Base-by-base conservation (phyloP, 2,113 vertebrate species). In the Campylomormyrus numenius region DNA sequence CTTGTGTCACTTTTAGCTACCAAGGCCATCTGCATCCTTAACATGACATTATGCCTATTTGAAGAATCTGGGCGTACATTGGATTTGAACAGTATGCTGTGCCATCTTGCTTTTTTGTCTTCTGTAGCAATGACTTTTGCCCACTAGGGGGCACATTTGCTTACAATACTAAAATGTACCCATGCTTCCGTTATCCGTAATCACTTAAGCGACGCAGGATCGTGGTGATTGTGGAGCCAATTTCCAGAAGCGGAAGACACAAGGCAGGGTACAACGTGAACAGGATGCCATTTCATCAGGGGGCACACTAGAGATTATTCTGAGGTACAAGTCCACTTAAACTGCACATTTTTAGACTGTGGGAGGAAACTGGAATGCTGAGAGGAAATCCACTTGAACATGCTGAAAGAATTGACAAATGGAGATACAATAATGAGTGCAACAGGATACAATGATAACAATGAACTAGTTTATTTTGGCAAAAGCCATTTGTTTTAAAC, bases 21-120 rank as follows among this genome's bases (percentile, higher is more conserved):
- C 94, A 98, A 0, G 98, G 98, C 92, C 98, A 99, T 91, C 91
- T 99, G 85, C 98, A 99, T 94, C 96, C 94, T 88, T 99, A 99
- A 96, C 98, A 99, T 0, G 96, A 97, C 96, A 96, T 96, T 0
- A 96, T 96, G 19, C n/a, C 66, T 31, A 6, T 74, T 74, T 74
- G 96, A 95, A 2, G 90, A 80, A 0, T 93, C 9, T 9, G 48
- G 21, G 19, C 11, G 8, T 31, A 52, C 49, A 17, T 52, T 48
- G 7, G 48, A 27, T n/a, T 35, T 31, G 27, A 87, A 27, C 19
- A 50, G 46, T 10, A 53, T 9, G 46, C 27, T 8, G 62, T n/a
- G 9, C 48, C 10, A 49, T 21, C 8, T 45, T 5, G 15, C 58
- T 0, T 66, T 66, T 62, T 24, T 84, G 31, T 80, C 52, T n/a